Evolutionary conservation across 2,888 invertebrate species (phyloP).

Genomic region (Bugula neritina): DNA sequence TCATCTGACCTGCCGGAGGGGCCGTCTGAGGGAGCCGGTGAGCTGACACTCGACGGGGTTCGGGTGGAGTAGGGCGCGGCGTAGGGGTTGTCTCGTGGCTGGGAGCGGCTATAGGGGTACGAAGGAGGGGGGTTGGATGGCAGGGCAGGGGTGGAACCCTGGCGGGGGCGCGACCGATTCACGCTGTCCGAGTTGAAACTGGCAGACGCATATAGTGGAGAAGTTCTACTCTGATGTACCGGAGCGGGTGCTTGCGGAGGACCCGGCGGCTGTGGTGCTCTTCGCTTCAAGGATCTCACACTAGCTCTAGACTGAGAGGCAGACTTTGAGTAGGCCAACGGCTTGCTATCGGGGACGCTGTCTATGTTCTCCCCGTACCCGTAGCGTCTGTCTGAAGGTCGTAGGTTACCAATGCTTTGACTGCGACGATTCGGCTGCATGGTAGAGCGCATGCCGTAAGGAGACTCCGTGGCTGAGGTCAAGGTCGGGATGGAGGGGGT

Average conservation of each 20-base stretch:
- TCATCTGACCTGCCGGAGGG: not conserved
- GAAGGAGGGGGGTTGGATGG: not conserved
- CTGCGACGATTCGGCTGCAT: slow-evolving; percentile 10
- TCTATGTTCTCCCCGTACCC: slow-evolving; percentile 1
- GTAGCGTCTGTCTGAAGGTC: not conserved
- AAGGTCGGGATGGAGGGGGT: not conserved
- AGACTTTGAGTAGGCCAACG: slow-evolving; percentile 7
- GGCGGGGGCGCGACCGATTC: not conserved
- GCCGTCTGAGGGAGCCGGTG: not conserved
- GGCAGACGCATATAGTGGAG: not conserved
- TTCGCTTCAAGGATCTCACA: slow-evolving; percentile 16
- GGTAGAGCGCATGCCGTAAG: not conserved
- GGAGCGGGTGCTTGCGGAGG: slow-evolving; percentile 3
- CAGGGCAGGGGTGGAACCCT: not conserved
- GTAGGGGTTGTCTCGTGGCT: not conserved
- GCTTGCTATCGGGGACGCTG: not conserved
- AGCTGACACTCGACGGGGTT: not conserved
- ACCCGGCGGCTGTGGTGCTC: not conserved
- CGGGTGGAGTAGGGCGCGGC: not conserved
- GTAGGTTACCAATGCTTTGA: slow-evolving; percentile 24
- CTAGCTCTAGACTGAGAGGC: slow-evolving; percentile 25
- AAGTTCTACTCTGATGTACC: not conserved
- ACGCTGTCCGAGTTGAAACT: not conserved
- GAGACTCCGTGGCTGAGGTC: not conserved
- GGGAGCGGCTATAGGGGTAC: not conserved